Evolutionary conservation across 1,140 invertebrate species (phyloP), one percentile per base, ranked within the genome.

Genomic region (Drosophila jambulina): DNA sequence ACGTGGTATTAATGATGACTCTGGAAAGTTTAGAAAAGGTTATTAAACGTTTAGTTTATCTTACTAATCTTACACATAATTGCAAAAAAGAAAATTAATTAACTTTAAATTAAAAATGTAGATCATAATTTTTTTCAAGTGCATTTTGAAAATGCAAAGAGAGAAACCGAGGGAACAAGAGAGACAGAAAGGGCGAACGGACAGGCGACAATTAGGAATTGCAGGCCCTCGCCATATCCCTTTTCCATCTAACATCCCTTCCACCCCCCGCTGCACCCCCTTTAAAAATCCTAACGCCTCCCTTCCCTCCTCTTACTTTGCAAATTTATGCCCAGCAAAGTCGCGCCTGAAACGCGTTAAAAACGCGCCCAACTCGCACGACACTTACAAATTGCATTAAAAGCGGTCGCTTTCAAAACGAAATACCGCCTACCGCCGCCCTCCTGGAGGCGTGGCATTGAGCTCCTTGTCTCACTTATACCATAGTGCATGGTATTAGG

Each of bases 381-480:
- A 67, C 72, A 76, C 72, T 76, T 43, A 74, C 80, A 78, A 88
- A 87, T 88, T 88, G 84, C 72, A 84, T 88, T 88, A 75, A 87
- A 82, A 80, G 58, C 64, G 72, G 42, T 62, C 49, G 67, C 64
- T 75, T 75, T 85, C 61, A 57, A 75, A 85, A 67, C 57, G 63
- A 53, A 40, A 36, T 34, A 51, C 62, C 59, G 70, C 75, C 71
- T 32, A 60, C 58, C 62, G 25, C 17, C 62, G 38, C 23, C 36
- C 51, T 4, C 9, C 21, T 23, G 7, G 19, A 38, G 43, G 45
- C 46, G 60, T 49, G 38, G 42, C 65, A 71, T 62, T 71, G 58
- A 60, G 60, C 46, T 46, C 54, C 56, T 29, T 38, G 8, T 12
- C 19, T n/a, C 51, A 9, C 9, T 19, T 23, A 15, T 21, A 4